Base-by-base conservation (phyloP, 1,140 invertebrate species). In the Scaptomyza hsui region DNA sequence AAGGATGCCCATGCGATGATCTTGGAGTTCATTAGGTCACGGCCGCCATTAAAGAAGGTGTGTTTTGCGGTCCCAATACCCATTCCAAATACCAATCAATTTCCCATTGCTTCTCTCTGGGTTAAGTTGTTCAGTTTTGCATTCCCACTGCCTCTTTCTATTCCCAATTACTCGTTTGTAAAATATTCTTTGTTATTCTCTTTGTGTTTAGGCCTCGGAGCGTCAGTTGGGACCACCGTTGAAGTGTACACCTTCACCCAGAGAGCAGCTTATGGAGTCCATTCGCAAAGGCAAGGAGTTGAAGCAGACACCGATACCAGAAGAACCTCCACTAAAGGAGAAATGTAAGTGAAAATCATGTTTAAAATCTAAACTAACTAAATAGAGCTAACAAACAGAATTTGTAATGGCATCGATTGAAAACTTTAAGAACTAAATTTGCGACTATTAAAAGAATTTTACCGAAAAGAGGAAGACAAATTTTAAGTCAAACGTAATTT, bases 1-100 rank as follows among this genome's bases (percentile, higher is more conserved):
- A 98, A 98, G 92, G 97, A 99, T 92, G 97, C 98, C 6, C 97
- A 98, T 90, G 96, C 96, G 42, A 94, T 98, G 89, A 99, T 99
- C 89, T 94, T 99, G 72, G 97, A 99, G 91, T 99, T 99, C 92
- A 99, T 99, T 86, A 94, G 98, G 89, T 98, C 97, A 79, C 94
- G 98, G 90, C 98, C 98, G 24, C 97, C 97, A 65, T 94, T 99
- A 12, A 96, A 95, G 93, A 98, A 98, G 94, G 98, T 97, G 92
- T 92, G 93, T 92, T 60, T 15, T 53, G 18, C 32, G 37, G 45
- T 49, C 41, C 24, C 64, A 6, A 61, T 44, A 15, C 26, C 39
- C 32, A 39, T 24, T 39, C 5, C 35, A 12, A 39, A 41, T 24
- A 24, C 7, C 9, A 52, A 67, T 29, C 26, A 29, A 29, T 6